Conservation (phyloP, 1,140 invertebrate species). For the Bombus picipes region DNA sequence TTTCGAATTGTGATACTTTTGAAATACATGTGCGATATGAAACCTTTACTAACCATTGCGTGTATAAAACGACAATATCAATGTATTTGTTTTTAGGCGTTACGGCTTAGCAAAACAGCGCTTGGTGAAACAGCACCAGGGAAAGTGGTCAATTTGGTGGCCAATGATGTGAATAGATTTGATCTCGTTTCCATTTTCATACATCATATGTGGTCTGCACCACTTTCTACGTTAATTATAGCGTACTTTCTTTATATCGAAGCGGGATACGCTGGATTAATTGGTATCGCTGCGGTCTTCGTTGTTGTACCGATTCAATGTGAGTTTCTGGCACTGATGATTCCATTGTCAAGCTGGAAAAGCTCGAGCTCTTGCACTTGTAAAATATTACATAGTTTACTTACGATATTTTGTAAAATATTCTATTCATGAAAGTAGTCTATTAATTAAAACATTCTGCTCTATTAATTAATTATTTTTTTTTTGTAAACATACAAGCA, state of each 20-base stretch:
- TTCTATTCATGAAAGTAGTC: too few relatives aligned
- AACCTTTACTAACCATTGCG: background rate
- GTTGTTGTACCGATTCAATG: constrained; percentile 89
- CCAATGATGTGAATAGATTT: constrained; percentile 89
- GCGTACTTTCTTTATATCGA: constrained; percentile 86
- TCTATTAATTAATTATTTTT: too few relatives aligned
- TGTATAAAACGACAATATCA: background rate
- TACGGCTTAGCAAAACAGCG: constrained; percentile 86
- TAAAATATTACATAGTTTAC: background rate
- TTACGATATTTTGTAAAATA: too few relatives aligned
- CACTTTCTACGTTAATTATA: constrained; percentile 85
- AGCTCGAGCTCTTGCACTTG: background rate
- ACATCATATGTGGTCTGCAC: constrained; percentile 87
- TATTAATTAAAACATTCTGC: too few relatives aligned
- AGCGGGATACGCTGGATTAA: constrained; percentile 86
- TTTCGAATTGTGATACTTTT: background rate
- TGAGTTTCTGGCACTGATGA: constrained; percentile 67
- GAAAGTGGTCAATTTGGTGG: constrained; percentile 92
- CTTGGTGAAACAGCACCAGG: constrained; percentile 90
- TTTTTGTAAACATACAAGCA: background rate
- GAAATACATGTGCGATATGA: background rate
- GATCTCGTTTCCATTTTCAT: constrained; percentile 85
- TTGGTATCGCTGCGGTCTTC: constrained; percentile 88
- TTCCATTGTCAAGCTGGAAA: background rate
- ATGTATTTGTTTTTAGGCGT: constrained; percentile 77